Base-by-base conservation (phyloP, 2,113 vertebrate species). In the Catagonus wagneri region DNA sequence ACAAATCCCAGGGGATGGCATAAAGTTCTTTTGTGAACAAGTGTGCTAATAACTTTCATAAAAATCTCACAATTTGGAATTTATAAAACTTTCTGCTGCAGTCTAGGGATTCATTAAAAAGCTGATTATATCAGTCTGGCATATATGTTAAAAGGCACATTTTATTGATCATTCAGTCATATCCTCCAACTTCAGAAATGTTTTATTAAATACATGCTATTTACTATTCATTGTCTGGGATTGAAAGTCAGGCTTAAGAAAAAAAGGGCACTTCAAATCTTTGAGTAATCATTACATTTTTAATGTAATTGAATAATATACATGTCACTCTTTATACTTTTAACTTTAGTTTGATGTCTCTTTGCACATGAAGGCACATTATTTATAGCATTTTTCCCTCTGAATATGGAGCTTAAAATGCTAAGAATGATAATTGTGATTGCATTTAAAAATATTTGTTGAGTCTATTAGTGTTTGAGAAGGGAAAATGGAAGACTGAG, bases 51-150 rank as follows among this genome's bases (percentile, higher is more conserved):
- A 93, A 88, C 87, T 96, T 96, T 68, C 79, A 85, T 90, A 85
- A 93, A 89, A 95, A 81, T 83, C 75, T 95, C 80, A 93, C 69
- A 95, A 87, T 93, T 93, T 96, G 71, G 71, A 94, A 96, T 95
- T 97, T 74, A 95, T 60, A 68, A 90, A 98, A 87, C 61, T 96
- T 95, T 94, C 74, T 94, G 58, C 44, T 86, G 32, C 0, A 4
- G 58, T 85, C 66, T 96, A 32, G 71, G 66, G 52, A 90, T 92
- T 97, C 89, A 79, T 94, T 96, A 86, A 93, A 96, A 95, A 56
- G 63, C 34, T 84, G 85, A 88, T 83, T 44, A 87, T 94, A 92
- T 90, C 75, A 76, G 1, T 25, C 17, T 23, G 36, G 15, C 27
- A 5, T 74, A 15, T 87, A 61, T 63, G 50, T 83, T 80, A 80